Evolutionary conservation across 2,888 invertebrate species (phyloP), one percentile per base, ranked within the genome.

Genomic region (Acanthopleura granulata): DNA sequence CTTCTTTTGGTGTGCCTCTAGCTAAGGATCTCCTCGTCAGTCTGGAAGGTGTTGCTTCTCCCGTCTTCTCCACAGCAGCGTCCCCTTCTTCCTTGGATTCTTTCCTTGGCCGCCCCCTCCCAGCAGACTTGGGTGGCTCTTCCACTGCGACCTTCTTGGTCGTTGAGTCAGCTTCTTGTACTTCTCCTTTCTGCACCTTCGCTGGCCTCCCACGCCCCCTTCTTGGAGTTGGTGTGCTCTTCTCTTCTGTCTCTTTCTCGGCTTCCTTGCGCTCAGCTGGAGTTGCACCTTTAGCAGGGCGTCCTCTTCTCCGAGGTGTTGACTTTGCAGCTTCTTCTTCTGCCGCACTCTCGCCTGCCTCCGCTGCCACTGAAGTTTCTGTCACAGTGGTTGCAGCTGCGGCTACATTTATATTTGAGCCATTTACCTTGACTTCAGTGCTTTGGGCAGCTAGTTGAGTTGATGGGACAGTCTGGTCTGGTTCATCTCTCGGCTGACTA

Each of bases 221-320:
- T 71, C 9, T 40, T 71, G 40, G 66, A 66, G 29, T 66, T 16
- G 29, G 22, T 27, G 29, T 66, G 6, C 49, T 25, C 49, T 71
- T 16, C 40, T 71, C 71, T 49, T 16, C 71, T 6, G 25, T 16
- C 40, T 71, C 49, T 71, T 66, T 66, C 25, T 71, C 71, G 29
- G 49, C 18, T 15, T 22, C 71, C 6, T 40, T 49, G 9, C 40
- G 49, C 16, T 49, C 49, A 3, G 16, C 49, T 4, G 49, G 16
- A 49, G 70, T 66, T n/a, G 77, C 75, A 9, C 3, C 40, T 49
- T 80, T 82, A 22, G 80, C 77, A 30, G 82, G 79, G 30, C 79
- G 77, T 12, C 80, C 83, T 72, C 78, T 78, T 27, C 79, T 78
- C 49, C 72, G 75, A 18, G 72, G 75, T 40, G 74, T 30, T 69